Base-by-base conservation (phyloP, 1,140 invertebrate species). In the Drosophila athabasca region DNA sequence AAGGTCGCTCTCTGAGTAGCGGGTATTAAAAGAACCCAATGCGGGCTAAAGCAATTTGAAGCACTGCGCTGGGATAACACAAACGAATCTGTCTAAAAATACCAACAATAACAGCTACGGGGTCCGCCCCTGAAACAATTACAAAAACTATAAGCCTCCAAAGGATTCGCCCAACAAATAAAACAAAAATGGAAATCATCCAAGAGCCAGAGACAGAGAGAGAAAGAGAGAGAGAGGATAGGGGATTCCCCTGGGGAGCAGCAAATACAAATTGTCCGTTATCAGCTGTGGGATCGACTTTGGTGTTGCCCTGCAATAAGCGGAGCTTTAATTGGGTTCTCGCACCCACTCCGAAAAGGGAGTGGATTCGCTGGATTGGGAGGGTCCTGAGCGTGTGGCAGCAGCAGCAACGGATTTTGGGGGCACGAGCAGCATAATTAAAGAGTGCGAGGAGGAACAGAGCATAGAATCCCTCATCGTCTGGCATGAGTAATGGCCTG, bases 61-160 rank as follows among this genome's bases (percentile, higher is more conserved):
- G 73, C 68, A 35, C 51, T 48, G 55, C 58, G 22, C 17, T 35
- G 62, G 29, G 19, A 24, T 43, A 50, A 62, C 60, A 45, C 59
- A 62, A 69, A 60, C 59, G 68, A 81, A 76, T 87, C 81, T 62
- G 65, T 79, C 75, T 59, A 55, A 88, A 88, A 88, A 88, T 79
- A 71, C 66, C 66, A 68, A 45, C 41, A 69, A 58, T 17, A 76
- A 57, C 59, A 61, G 24, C 51, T 6, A 31, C 26, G 22, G 41
- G 26, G 17, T 7, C 2, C 19, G 50, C 71, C 57, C 79, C 75
- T 74, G 52, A 83, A 87, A 87, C 83, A 87, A 87, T 87, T 87
- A 87, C 79, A 87, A 88, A 39, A 87, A 87, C 83, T 87, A 89
- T 88, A 89, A 78, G 78, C 82, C 82, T 82, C 83, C 62, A 79